phyloP scores from a whole-genome alignment of 2,113 vertebrate species.

The Corynorhinus townsendii region DNA sequence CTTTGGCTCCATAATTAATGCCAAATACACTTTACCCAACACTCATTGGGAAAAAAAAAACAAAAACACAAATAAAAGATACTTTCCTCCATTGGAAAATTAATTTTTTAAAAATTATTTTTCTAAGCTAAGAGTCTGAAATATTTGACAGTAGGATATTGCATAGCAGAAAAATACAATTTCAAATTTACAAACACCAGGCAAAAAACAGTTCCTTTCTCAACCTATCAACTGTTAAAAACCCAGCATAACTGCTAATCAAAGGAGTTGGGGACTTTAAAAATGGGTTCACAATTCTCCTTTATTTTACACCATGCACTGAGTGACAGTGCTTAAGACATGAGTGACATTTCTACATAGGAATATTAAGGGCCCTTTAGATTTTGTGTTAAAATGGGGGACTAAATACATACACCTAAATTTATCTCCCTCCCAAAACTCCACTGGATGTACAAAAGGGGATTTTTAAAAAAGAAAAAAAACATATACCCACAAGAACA shows the following conservation, averaged over 20 bases:
- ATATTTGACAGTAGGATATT: background rate
- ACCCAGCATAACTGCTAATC: background rate
- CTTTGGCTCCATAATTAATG: background rate
- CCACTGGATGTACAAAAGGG: background rate
- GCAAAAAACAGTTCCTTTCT: background rate
- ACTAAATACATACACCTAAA: background rate
- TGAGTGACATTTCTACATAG: background rate
- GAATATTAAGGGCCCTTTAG: background rate
- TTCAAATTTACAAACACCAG: background rate
- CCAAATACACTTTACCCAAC: background rate
- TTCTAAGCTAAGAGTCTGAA: background rate
- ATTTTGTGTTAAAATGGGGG: background rate
- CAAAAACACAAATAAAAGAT: slow-evolving; percentile 16
- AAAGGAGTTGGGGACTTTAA: background rate
- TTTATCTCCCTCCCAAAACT: background rate
- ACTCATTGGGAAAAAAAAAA: background rate
- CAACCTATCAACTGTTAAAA: background rate
- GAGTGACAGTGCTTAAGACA: background rate
- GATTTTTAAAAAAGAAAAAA: background rate
- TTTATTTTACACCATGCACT: background rate
- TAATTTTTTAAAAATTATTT: background rate
- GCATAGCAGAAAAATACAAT: background rate
- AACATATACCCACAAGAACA: background rate
- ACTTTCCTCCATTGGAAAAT: background rate
- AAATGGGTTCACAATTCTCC: background rate